These are phyloP conservation scores for Rhingia rostrata DNA, from an alignment of 2,888 invertebrate species.

Conservation along the genomic window DNA sequence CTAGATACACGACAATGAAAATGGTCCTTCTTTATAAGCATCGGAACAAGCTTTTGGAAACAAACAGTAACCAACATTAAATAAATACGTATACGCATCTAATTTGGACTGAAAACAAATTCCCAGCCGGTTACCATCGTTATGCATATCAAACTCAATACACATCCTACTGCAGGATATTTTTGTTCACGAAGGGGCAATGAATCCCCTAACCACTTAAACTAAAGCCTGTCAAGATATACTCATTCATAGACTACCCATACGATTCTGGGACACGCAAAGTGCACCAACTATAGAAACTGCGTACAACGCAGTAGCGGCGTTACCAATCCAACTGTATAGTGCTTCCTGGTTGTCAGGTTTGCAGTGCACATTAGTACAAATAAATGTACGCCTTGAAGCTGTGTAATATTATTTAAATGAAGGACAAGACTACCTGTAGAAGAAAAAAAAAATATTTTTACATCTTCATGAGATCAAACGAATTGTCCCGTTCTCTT, in stretches of 20 bases:
- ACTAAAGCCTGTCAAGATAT: background rate
- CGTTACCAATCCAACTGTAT: slow-evolving; percentile 5
- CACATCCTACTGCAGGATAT: slow-evolving; percentile 7
- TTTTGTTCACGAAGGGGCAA: background rate
- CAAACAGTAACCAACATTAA: too few species aligned
- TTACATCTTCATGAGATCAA: slow-evolving; percentile 52
- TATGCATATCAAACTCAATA: slow-evolving; percentile 4
- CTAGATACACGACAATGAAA: too few species aligned
- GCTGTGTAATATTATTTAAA: slow-evolving; percentile 24
- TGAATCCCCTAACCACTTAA: background rate
- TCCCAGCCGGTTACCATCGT: slow-evolving; percentile 13
- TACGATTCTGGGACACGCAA: slow-evolving; percentile 38
- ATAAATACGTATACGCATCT: too few species aligned
- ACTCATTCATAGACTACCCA: slow-evolving; percentile 10
- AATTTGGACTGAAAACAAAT: too few species aligned
- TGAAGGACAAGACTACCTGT: slow-evolving; percentile 51
- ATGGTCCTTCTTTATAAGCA: too few species aligned
- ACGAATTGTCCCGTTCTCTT: slow-evolving; percentile 45
- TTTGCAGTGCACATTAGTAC: background rate
- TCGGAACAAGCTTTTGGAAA: too few species aligned
- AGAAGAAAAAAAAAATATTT: slow-evolving; percentile 20
- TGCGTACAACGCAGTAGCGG: slow-evolving; percentile 25
- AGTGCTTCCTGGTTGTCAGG: slow-evolving; percentile 49
- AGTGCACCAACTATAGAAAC: slow-evolving; percentile 14
- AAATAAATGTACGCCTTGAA: slow-evolving; percentile 10